phyloP scores from a whole-genome alignment of 2,113 vertebrate species.

The Calyptomena viridis region DNA sequence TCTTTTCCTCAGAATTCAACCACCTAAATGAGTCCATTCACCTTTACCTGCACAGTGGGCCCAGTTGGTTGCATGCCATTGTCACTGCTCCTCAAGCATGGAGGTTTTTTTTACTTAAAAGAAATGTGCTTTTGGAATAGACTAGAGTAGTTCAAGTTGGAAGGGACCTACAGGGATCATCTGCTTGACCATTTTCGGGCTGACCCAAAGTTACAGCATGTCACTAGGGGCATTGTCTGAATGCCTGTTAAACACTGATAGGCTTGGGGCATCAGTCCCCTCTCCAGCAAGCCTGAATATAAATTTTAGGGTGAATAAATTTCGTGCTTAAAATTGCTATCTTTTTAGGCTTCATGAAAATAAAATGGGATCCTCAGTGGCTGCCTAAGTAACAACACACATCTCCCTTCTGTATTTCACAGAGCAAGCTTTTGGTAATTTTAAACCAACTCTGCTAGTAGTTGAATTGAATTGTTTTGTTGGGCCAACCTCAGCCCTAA shows the following conservation, averaged over 20 bases:
- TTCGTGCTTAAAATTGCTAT: neutral
- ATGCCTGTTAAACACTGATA: neutral
- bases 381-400: neutral
- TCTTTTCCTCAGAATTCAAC: neutral
- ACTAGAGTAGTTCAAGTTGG: neutral
- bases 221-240: neutral
- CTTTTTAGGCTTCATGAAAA: neutral
- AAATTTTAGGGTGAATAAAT: neutral
- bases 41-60: neutral
- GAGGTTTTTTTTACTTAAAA: neutral
- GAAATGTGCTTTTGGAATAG: neutral
- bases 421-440: neutral
- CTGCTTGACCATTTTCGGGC: neutral
- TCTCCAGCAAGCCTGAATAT: neutral
- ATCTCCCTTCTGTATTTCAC: neutral
- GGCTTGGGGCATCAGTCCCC: neutral
- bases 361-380: neutral
- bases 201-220: neutral
- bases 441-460: neutral
- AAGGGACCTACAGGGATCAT: neutral
- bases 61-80: neutral
- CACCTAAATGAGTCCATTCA: neutral
- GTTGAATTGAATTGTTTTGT: neutral
- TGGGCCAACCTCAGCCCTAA: neutral
- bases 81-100: neutral